Evolutionary conservation across 2,113 vertebrate genomes (phyloP), one percentile per base, ranked within the genome.

Genomic region (Castor canadensis): DNA sequence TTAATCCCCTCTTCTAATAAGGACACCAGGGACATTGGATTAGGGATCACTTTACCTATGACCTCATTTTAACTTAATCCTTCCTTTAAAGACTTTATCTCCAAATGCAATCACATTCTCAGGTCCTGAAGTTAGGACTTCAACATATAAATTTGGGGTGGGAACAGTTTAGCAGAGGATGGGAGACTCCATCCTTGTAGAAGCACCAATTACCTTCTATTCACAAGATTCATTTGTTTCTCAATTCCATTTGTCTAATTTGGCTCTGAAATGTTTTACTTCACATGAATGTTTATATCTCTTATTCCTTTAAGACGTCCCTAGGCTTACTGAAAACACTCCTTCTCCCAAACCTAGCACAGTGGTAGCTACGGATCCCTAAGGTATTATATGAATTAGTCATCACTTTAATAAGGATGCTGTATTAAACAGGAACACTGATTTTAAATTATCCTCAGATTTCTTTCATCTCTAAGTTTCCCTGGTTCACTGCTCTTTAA

Each of bases 401-500:
- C 49, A n/a, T 32, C 58, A 47, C 45, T 89, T 84, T 43, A 94
- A 58, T 81, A 89, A 30, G 4, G 45, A 69, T 89, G 56, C 22
- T 3, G 0, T 82, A 52, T 81, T 62, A 69, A 92, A 72, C 20
- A 91, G 11, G 43, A 69, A 47, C 24, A 66, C n/a, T 58, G 73
- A 79, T 71, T 93, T 72, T 73, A 77, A 56, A 83, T 79, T 60
- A 66, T 52, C 6, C n/a, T 32, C n/a, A 73, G 43, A 82, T 82
- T 91, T 75, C 67, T 79, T 60, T 43, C 38, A 86, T 49, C 47
- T 93, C 80, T 84, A 89, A 77, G n/a, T 92, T 94, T 77, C 69
- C 43, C 67, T 38, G 89, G 86, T 73, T 94, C 82, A 85, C 71
- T 89, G 72, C 56, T 93, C 89, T 93, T 95, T 49, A 94, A 93